Base-by-base conservation (phyloP, 2,797 vertebrate genomes). In the Emys orbicularis region DNA sequence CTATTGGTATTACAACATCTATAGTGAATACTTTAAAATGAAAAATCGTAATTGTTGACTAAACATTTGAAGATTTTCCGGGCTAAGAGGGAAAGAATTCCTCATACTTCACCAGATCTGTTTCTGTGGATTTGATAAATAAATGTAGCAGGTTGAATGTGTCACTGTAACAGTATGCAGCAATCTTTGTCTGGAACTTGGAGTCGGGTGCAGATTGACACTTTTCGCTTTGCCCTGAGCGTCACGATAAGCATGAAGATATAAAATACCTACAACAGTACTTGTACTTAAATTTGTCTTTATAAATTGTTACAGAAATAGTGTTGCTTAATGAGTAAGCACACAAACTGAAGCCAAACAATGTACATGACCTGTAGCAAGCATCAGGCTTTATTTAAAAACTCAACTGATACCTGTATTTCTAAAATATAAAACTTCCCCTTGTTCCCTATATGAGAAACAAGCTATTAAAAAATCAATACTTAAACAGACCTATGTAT, bases 391-490 rank as follows among this genome's bases (percentile, higher is more conserved):
- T 96, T 97, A 92, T 96, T 97, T 92, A 91, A 96, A 72, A 96
- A 89, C 72, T 96, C 86, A 91, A 96, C 79, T 87, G 90, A 89
- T 97, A 97, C 96, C 88, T 97, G 95, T 97, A 97, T 97, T 96
- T 95, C 94, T 94, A 90, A 96, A 96, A 56, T 61, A 84, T 87
- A 96, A 96, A 95, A 86, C 87, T 57, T 95, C 89, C 94, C 95
- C 84, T 47, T 97, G 95, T 97, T 97, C 96, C 96, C 84, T 93
- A 47, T 93, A 93, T 15, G 74, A 97, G 90, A 97, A 97, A 96
- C 95, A 95, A 97, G 96, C 93, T 97, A 97, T 97, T 97, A 97
- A 97, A 97, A 59, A 96, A 68, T 97, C 93, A 91, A 96, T 97
- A 94, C 91, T 96, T 37, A 93, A 97, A 91, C 92, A 95, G 83